A percentile compares a stretch with the other conserved stretches of the same genome.
Conservation (phyloP, 1,140 invertebrate species). For the Micrasema minimum region DNA sequence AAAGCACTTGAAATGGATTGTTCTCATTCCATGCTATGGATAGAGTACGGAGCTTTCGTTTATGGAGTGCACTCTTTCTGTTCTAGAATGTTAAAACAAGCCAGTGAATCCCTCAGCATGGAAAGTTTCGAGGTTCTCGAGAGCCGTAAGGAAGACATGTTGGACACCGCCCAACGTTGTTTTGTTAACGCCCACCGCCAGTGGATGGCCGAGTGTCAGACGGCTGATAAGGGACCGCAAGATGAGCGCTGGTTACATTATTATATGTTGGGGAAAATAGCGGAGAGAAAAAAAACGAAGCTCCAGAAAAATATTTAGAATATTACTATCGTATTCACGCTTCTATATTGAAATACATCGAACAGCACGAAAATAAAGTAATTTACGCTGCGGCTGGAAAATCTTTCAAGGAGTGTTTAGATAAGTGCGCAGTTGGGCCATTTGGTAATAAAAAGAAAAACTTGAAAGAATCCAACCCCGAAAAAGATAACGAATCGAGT, state of each 20-base stretch:
- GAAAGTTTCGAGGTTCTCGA: slow-evolving; percentile 82
- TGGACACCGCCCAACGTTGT: slow-evolving; percentile 79
- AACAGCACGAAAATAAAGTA: slow-evolving; percentile 71
- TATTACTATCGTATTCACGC: slow-evolving; percentile 89
- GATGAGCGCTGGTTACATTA: slow-evolving; percentile 90
- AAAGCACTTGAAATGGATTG: slow-evolving; percentile 79
- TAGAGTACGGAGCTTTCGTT: slow-evolving; percentile 88
- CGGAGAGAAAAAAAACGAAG: slow-evolving; percentile 85
- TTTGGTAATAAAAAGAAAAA: slow-evolving; percentile 60
- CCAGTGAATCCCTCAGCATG: slow-evolving; percentile 79
- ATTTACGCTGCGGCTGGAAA: slow-evolving; percentile 63
- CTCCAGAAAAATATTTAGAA: slow-evolving; percentile 78
- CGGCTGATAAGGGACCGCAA: slow-evolving; percentile 68
- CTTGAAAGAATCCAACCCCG: slow-evolving; percentile 52
- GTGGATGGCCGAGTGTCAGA: slow-evolving; percentile 63
- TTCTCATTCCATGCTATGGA: slow-evolving; percentile 81
- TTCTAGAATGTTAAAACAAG: slow-evolving; percentile 84
- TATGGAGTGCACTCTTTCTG: slow-evolving; percentile 90
- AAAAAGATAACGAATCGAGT: slow-evolving; percentile 53
- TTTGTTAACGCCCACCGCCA: slow-evolving; percentile 78
- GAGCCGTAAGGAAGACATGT: slow-evolving; percentile 80
- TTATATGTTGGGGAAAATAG: slow-evolving; percentile 93
- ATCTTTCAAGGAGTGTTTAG: slow-evolving; percentile 60
- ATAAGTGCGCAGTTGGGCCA: slow-evolving; percentile 61
- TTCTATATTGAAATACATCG: slow-evolving; percentile 85